Percentiles rank a stretch among this genome's conserved stretches.
Conservation (phyloP, 2,797 vertebrate genomes). For the Scarus forsteni region DNA sequence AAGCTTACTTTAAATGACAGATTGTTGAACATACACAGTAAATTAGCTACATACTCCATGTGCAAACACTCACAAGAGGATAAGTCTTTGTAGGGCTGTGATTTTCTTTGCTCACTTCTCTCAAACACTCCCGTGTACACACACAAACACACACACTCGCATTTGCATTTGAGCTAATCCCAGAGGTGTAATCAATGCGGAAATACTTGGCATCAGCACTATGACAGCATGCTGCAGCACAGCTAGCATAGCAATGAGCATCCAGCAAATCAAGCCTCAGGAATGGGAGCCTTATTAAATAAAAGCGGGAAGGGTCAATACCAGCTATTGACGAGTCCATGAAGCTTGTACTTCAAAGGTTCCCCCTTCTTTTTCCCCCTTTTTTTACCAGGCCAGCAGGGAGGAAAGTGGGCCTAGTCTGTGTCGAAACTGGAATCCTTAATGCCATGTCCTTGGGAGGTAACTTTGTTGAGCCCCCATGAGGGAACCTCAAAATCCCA, state of each 20-base stretch:
- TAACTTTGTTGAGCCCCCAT: constrained; percentile 63
- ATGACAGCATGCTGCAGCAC: constrained; percentile 73
- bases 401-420: constrained; percentile 41
- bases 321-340: constrained; percentile 78
- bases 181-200: constrained; percentile 83
- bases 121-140: neutral
- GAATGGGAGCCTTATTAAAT: constrained; percentile 84
- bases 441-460: constrained; percentile 65
- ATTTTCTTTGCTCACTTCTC: constrained; percentile 19
- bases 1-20: constrained; percentile 9
- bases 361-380: constrained; percentile 8
- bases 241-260: constrained; percentile 78
- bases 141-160: constrained; percentile 21
- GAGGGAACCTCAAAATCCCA: constrained; percentile 58
- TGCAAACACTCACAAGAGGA: constrained; percentile 32
- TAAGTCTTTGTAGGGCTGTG: constrained; percentile 18
- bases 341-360: constrained; percentile 79
- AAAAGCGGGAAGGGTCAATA: constrained; percentile 86
- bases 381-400: constrained; percentile 66
- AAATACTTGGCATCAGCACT: constrained; percentile 84
- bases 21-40: neutral
- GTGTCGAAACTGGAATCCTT: constrained; percentile 64
- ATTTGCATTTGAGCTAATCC: constrained; percentile 84
- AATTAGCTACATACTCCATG: constrained; percentile 4
- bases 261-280: constrained; percentile 66